Percentiles rank a stretch among this genome's conserved stretches.
These are phyloP conservation scores for Bombycilla garrulus DNA, from an alignment of 2,113 vertebrate genomes.

Conservation along the genomic window DNA sequence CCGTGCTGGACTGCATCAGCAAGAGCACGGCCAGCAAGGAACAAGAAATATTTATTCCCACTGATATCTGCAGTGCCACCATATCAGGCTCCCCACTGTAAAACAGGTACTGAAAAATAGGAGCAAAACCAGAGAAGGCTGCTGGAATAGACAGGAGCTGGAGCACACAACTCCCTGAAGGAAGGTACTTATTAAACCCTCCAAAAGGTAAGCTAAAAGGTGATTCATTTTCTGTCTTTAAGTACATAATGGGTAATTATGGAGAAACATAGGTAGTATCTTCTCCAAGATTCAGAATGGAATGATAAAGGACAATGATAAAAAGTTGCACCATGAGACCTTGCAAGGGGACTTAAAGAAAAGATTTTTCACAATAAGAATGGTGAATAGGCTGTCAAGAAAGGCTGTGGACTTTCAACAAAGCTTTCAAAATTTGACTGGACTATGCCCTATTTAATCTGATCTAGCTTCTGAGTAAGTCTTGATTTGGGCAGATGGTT, in stretches of 20 bases:
- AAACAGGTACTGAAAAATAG: background rate
- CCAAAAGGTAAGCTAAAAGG: background rate
- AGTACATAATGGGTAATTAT: fast-evolving
- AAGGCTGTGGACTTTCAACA: background rate
- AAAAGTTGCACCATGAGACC: background rate
- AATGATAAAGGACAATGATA: background rate
- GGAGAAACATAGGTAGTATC: background rate
- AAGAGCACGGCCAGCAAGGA: background rate
- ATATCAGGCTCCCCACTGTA: background rate
- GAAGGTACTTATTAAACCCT: background rate
- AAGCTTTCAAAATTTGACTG: background rate
- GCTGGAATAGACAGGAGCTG: background rate
- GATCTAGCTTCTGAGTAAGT: background rate
- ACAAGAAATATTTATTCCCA: fast-evolving
- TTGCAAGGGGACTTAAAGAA: background rate
- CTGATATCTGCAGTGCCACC: background rate
- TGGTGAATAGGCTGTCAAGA: background rate
- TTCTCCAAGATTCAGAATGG: background rate
- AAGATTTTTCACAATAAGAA: background rate
- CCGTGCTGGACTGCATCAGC: background rate
- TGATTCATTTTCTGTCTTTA: background rate
- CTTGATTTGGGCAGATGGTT: background rate
- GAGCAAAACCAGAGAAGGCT: background rate
- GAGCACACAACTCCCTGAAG: background rate
- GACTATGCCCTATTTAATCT: background rate